phyloP scores from a whole-genome alignment of 1,140 invertebrate species.

The Eurytemora carolleeae region DNA sequence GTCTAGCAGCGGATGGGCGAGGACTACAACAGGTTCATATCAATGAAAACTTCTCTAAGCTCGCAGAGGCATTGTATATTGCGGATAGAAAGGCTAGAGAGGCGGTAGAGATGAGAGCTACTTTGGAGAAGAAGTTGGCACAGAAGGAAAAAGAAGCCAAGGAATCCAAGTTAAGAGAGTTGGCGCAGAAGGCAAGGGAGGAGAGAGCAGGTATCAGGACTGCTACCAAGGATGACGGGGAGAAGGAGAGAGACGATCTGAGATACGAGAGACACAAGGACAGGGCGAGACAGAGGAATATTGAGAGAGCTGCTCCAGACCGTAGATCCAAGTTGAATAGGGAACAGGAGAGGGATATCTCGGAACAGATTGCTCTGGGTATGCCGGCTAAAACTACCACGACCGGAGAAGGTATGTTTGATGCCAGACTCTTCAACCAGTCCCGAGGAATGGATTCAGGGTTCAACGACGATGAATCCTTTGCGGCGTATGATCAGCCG shows the following conservation, averaged over 20 bases:
- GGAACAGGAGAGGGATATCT: constrained; percentile 88
- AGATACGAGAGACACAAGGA: constrained; percentile 75
- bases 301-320: constrained; percentile 78
- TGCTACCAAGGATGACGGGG: constrained; percentile 24
- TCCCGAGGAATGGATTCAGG: constrained; percentile 87
- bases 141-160: constrained; percentile 98
- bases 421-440: constrained; percentile 87
- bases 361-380: constrained; percentile 92
- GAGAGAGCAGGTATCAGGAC: constrained; percentile 64
- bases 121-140: constrained; percentile 84
- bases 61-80: constrained; percentile 91
- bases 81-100: constrained; percentile 79
- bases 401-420: constrained; percentile 69
- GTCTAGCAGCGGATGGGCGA: constrained; percentile 89
- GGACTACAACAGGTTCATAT: constrained; percentile 92
- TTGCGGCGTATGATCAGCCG: constrained; percentile 92
- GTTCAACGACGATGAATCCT: constrained; percentile 91
- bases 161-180: constrained; percentile 72
- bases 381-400: constrained; percentile 59
- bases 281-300: constrained; percentile 70
- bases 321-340: constrained; percentile 70
- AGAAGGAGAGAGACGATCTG: constrained; percentile 66
- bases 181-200: constrained; percentile 88
- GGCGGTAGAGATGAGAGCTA: constrained; percentile 84
- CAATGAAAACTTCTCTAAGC: constrained; percentile 96